Evolutionary conservation across 1,140 invertebrate species (phyloP), one percentile per base, ranked within the genome.

Genomic region (Brachionus asplanchnoidis): DNA sequence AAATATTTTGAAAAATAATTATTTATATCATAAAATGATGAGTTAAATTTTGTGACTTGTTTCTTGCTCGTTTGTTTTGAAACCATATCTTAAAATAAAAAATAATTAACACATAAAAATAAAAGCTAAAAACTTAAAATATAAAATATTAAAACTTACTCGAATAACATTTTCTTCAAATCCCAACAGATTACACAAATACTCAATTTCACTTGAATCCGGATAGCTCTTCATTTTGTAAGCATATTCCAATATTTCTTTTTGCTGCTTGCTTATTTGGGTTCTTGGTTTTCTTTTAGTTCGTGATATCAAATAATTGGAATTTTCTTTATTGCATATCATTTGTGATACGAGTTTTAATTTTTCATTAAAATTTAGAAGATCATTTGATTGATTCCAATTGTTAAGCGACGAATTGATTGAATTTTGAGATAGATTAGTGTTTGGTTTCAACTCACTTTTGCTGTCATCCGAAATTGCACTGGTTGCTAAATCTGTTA

Each of bases 1-100:
- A 20, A 60, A 20, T 60, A 6, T 9, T 60, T 20, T 20, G 4
- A 60, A 82, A 65, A 46, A 82, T 65, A 82, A 65, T 66, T 65
- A 65, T 36, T 66, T 46, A 12, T 46, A 36, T 56, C 17, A 20
- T 3, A 12, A 7, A 23, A 53, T 17, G 28, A 14, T 12, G 4
- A 12, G 2, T 40, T 36, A 14, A 68, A 36, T 65, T 65, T 68
- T 65, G 66, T 6, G 12, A 11, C 17, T 82, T 82, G 53, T 82
- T 68, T 60, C 79, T 60, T n/a, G 79, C 79, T 42, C 79, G 28
- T 65, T 82, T 82, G 53, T 82, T 82, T 82, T 82, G 79, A 20
- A 82, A 82, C 79, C 79, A 82, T 9, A 82, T 82, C 79, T 82
- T 46, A 65, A 23, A 17, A n/a, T 17, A 66, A 20, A 65, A 46